phyloP scores from a whole-genome alignment of 2,797 vertebrate species.

The Bradypus variegatus region DNA sequence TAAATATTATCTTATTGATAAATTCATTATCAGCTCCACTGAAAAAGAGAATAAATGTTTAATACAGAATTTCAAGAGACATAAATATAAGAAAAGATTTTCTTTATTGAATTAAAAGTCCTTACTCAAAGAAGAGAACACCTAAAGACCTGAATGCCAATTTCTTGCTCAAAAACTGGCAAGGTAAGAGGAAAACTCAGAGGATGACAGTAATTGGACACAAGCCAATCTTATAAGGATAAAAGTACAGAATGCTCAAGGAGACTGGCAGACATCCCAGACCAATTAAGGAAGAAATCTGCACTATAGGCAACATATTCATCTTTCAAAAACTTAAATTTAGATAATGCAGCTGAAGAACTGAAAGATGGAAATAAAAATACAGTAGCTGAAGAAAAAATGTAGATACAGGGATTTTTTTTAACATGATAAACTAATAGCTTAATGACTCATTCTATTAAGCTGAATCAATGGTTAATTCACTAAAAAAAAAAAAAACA shows the following conservation, averaged over 20 bases:
- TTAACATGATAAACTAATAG: background rate
- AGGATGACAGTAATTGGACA: constrained; percentile 60
- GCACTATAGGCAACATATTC: constrained; percentile 54
- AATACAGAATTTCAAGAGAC: background rate
- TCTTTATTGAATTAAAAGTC: constrained; percentile 40
- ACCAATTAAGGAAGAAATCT: constrained; percentile 74
- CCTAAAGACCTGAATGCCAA: constrained; percentile 38
- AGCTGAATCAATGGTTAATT: background rate
- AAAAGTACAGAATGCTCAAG: constrained; percentile 64
- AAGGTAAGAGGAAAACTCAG: constrained; percentile 57
- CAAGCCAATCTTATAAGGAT: constrained; percentile 67
- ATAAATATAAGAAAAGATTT: constrained; percentile 43
- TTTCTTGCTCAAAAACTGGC: constrained; percentile 58
- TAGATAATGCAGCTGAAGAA: constrained; percentile 54
- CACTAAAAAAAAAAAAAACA: background rate
- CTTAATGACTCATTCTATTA: background rate
- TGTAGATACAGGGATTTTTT: background rate
- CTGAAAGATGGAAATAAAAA: constrained; percentile 38
- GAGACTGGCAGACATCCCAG: constrained; percentile 70
- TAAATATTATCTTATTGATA: constrained; percentile 45
- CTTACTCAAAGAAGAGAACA: constrained; percentile 22
- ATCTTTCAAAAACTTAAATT: constrained; percentile 59
- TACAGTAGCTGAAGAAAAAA: constrained; percentile 42
- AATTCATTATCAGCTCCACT: constrained; percentile 29
- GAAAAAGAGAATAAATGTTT: background rate